Base-by-base conservation (phyloP, 2,888 invertebrate genomes). In the Congeria kusceri region DNA sequence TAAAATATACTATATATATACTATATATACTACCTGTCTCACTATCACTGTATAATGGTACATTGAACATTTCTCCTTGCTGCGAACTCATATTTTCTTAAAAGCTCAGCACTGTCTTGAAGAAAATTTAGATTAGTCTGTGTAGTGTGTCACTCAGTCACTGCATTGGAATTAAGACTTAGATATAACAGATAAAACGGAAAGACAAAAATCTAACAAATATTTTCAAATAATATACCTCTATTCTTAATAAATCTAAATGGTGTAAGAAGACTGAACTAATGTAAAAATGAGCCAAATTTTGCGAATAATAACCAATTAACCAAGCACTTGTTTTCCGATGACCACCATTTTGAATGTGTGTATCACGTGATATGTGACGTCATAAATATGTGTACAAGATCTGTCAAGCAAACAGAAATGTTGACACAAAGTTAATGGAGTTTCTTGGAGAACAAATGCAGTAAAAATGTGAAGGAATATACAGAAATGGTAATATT, bases 11-110 rank as follows among this genome's bases (percentile, higher is more conserved):
- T n/a, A n/a, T n/a, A n/a, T n/a, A n/a, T n/a, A n/a, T n/a, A n/a
- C n/a, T n/a, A n/a, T n/a, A 39, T 39, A 1, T 39, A 11, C 9
- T 73, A 91, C 90, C 91, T 85, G 88, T 72, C 39, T 91, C 91
- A 77, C 89, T 89, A 67, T 90, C 90, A 81, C 90, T 91, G 28
- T 90, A 90, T 53, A 90, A 78, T 23, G 88, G 89, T 23, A 91
- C 85, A 73, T 84, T 89, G 69, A 78, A 87, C 76, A 90, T 66
- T 27, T 88, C 86, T 25, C 84, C 86, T 11, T 73, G 47, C 25
- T 78, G 79, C 25, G 53, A 59, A 25, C n/a, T 59, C 29, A 39
- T 39, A 13, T 39, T 29, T 61, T 18, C 1, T 39, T 3, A 39
- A 39, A 15, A 39, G 39, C n/a, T n/a, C n/a, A n/a, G n/a, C n/a